Conservation (phyloP, 2,113 vertebrate species). For the Oreochromis tanganicae region DNA sequence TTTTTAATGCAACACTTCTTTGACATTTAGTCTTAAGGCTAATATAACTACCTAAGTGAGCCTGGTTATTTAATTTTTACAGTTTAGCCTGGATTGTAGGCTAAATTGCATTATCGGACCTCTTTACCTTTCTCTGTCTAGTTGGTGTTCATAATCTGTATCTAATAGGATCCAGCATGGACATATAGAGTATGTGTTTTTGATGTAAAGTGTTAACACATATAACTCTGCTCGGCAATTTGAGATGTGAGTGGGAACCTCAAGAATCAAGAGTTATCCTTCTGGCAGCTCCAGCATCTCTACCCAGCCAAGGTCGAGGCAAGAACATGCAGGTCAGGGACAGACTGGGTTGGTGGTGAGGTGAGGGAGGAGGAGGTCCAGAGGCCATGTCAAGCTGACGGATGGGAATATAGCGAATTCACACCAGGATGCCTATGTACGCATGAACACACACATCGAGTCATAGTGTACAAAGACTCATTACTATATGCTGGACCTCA, state of each 20-base stretch:
- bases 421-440: conserved; percentile 18
- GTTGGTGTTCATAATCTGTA: background rate
- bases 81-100: background rate
- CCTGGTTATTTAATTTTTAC: background rate
- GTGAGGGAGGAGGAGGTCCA: conserved; percentile 11
- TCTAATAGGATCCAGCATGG: background rate
- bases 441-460: background rate
- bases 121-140: background rate
- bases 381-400: conserved; percentile 54
- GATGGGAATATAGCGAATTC: conserved; percentile 39
- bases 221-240: background rate
- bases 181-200: background rate
- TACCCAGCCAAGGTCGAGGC: conserved; percentile 21
- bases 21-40: background rate
- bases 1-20: background rate
- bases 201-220: conserved; percentile 3
- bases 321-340: conserved; percentile 46
- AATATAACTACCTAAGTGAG: background rate
- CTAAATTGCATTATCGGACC: background rate
- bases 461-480: background rate
- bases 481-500: background rate
- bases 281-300: background rate
- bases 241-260: conserved; percentile 6
- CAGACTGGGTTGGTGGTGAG: conserved; percentile 4
- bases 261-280: background rate